These are phyloP conservation scores for Setophaga petechia DNA, from an alignment of 2,113 vertebrate species.

Conservation along the genomic window DNA sequence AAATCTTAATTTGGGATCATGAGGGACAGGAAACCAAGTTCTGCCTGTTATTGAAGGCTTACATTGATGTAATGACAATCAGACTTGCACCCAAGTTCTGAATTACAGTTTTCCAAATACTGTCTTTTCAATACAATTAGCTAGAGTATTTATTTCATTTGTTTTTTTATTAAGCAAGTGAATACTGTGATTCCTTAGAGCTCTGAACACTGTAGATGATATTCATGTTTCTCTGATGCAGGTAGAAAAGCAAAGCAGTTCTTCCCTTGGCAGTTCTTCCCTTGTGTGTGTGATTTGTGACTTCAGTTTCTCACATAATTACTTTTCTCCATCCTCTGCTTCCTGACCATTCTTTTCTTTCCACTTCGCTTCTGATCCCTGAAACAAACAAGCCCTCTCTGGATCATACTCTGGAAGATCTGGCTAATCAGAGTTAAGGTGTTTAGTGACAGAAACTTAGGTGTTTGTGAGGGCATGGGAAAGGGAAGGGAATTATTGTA, in stretches of 20 bases:
- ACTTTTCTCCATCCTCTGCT: neutral
- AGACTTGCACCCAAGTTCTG: neutral
- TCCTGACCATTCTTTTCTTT: neutral
- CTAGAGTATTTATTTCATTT: neutral
- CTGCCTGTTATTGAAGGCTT: neutral
- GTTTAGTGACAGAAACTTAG: neutral
- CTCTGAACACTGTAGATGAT: neutral
- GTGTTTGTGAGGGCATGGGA: neutral
- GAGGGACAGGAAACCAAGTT: neutral
- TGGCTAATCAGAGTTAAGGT: neutral
- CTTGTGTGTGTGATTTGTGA: neutral
- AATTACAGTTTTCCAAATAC: neutral
- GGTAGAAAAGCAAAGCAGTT: neutral
- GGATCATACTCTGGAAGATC: neutral
- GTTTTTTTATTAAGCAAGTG: neutral
- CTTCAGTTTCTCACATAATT: neutral
- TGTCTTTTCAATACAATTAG: neutral
- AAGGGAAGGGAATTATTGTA: neutral
- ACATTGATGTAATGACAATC: neutral
- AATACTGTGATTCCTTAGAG: neutral
- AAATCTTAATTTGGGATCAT: neutral
- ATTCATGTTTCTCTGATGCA: neutral
- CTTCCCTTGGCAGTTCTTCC: neutral
- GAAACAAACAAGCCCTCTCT: neutral
- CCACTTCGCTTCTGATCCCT: neutral